Evolutionary conservation across 2,888 invertebrate genomes (phyloP).

Genomic region (Erynnis tages): DNA sequence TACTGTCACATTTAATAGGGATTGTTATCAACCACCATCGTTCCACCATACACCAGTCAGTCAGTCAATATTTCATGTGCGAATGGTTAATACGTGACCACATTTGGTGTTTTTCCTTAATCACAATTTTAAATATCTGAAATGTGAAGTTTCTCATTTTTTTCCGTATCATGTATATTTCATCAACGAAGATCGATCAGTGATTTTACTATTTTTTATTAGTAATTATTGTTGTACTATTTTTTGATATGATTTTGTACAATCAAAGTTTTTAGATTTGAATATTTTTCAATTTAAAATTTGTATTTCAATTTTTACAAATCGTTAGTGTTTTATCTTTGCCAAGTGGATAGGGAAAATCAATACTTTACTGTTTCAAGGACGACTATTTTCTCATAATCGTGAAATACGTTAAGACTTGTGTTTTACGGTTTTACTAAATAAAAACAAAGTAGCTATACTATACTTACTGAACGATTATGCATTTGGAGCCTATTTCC

Average conservation of each 20-base stretch:
- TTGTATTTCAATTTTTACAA: too few relatives aligned
- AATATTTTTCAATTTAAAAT: too few relatives aligned
- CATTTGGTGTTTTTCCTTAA: constrained; percentile 4
- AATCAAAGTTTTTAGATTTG: too few relatives aligned
- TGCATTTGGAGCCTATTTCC: constrained; percentile 32
- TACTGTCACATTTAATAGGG: constrained; percentile 48
- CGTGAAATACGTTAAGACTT: background rate
- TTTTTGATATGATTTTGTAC: background rate
- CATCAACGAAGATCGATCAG: too few relatives aligned
- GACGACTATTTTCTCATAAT: constrained; percentile 7
- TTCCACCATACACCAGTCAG: too few relatives aligned
- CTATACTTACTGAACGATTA: constrained; percentile 25
- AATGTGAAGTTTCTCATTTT: too few relatives aligned
- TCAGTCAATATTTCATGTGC: constrained; percentile 56
- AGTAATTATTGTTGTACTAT: background rate
- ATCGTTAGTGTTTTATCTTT: too few relatives aligned
- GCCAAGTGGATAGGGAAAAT: constrained; percentile 12
- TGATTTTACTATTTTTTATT: too few relatives aligned
- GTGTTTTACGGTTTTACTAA: background rate
- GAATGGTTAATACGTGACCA: constrained; percentile 40
- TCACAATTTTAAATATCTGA: background rate
- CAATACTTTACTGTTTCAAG: constrained; percentile 18
- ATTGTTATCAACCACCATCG: constrained; percentile 56
- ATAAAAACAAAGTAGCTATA: constrained; percentile 13
- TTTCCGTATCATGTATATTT: too few relatives aligned